Evolutionary conservation across 2,113 vertebrate species (phyloP), one percentile per base, ranked within the genome.

Genomic region (Corvus hawaiiensis): DNA sequence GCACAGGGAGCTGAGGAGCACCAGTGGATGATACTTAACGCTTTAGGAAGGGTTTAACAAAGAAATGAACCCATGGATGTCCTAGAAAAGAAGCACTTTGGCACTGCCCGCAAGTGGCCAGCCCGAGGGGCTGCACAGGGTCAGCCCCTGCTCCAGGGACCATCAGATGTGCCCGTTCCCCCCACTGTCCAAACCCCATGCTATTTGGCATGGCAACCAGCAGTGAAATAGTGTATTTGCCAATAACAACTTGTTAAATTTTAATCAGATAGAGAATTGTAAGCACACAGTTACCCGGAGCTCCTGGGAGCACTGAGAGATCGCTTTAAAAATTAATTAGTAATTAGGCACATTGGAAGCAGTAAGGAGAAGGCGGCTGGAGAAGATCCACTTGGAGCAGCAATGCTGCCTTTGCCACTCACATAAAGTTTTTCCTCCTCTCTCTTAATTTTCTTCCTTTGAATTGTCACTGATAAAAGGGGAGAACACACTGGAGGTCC

Each of bases 231-330:
- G 94, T 76, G 97, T 84, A 94, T 94, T 97, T 97, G 94, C 95
- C 96, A 96, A 94, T 97, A 97, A 97, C 84, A 94, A 91, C 96
- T 97, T 35, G 4, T 98, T 98, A 98, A 96, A 97, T 96, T 97
- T 98, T 98, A 97, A 98, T 98, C 95, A 94, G 95, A 97, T 43
- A 91, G 90, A 87, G 85, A 74, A 74, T 93, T 93, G 94, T 92
- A 93, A 96, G 95, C 82, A 92, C 46, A 44, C 64, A 79, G 97
- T 93, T 97, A 90, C 81, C 77, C 74, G 11, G 80, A 94, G 76
- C 95, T 93, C 91, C 89, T 92, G 95, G 96, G 96, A 97, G 73
- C 6, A 3, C 61, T 58, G 77, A 92, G 74, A 96, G 92, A 97
- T 97, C 84, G 89, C 95, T 97, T 96, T 96, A 89, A 88, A 97